Evolutionary conservation across 2,113 vertebrate genomes (phyloP).

Genomic region (Zosterops hypoxanthus): DNA sequence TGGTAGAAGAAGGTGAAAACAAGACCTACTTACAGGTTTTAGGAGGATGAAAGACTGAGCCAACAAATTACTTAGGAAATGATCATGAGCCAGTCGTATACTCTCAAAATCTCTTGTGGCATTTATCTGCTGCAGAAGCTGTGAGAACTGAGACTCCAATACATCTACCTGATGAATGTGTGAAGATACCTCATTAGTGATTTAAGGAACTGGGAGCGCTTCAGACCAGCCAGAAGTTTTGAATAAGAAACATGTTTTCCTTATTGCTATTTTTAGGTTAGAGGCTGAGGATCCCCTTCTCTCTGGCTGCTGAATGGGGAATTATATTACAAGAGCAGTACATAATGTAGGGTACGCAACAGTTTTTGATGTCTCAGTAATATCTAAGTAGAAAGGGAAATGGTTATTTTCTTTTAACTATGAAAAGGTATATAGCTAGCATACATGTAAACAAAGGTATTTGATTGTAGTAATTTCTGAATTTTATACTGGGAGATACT

Average conservation of each 20-base stretch:
- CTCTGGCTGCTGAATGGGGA: background rate
- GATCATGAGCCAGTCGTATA: conserved; percentile 93
- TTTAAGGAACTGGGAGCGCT: background rate
- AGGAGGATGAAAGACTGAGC: conserved; percentile 98
- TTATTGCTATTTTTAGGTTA: background rate
- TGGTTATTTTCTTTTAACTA: background rate
- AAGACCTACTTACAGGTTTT: conserved; percentile 84
- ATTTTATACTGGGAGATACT: background rate
- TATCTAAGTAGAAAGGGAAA: background rate
- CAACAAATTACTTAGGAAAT: conserved; percentile 95
- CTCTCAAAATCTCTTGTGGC: conserved; percentile 96
- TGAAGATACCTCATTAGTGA: background rate
- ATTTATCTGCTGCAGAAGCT: conserved; percentile 94
- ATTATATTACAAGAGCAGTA: background rate
- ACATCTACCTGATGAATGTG: conserved; percentile 86
- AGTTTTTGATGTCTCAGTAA: background rate
- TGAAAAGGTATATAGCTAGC: background rate
- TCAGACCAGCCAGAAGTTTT: background rate
- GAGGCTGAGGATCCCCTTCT: background rate
- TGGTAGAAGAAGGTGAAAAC: background rate
- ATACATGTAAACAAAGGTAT: background rate
- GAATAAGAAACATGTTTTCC: background rate
- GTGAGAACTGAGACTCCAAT: conserved; percentile 96
- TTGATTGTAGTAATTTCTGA: background rate
- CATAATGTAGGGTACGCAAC: background rate